Conservation (phyloP, 2,113 vertebrate species). For the Thermophis baileyi region DNA sequence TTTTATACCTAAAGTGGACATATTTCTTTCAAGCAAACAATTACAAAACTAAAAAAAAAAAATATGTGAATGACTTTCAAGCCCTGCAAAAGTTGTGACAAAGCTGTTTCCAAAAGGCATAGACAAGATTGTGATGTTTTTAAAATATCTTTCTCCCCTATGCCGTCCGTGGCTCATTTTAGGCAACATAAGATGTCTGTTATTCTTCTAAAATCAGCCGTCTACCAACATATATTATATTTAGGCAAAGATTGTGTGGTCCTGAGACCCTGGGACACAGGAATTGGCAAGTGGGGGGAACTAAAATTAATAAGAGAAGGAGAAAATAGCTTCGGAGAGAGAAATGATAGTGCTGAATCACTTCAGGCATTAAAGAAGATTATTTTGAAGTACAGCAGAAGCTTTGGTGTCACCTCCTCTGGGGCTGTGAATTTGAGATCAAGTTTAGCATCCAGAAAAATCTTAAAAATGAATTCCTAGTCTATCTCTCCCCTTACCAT, state of each 20-base stretch:
- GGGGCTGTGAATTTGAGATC: neutral
- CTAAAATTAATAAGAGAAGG: neutral
- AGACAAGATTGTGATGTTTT: neutral
- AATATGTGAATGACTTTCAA: neutral
- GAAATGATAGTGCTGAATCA: neutral
- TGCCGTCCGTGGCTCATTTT: neutral
- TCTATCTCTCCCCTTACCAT: neutral
- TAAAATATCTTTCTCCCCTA: neutral
- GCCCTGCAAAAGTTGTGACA: neutral
- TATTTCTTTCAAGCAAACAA: neutral
- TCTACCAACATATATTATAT: constrained; percentile 21
- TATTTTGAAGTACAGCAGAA: neutral
- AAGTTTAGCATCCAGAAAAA: neutral
- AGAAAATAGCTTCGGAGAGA: neutral
- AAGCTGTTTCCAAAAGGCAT: neutral
- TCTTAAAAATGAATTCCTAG: neutral
- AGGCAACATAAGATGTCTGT: neutral
- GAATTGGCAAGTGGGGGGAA: neutral
- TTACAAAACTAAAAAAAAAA: neutral
- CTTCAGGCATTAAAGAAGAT: neutral
- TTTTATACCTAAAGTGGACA: neutral
- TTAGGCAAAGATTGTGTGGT: neutral
- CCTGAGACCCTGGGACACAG: neutral
- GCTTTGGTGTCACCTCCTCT: neutral
- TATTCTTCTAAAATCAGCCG: neutral